Conservation (phyloP, 2,797 vertebrate species). For the Pantherophis vulpinus region DNA sequence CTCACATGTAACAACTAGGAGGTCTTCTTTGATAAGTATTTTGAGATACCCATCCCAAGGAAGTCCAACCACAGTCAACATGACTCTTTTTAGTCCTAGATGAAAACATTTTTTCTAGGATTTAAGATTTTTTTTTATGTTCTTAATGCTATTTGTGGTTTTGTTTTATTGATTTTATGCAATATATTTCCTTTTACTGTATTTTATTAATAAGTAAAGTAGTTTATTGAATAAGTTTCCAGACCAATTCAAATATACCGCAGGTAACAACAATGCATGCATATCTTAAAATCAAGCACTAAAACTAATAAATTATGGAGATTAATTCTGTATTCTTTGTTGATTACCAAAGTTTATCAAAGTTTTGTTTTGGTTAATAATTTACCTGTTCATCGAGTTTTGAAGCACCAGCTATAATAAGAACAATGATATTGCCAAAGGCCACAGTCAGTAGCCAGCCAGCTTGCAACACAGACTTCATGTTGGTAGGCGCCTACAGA, state of each 20-base stretch:
- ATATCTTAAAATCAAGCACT: neutral
- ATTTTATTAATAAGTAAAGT: neutral
- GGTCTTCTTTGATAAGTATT: neutral
- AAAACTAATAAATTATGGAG: neutral
- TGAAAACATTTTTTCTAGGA: neutral
- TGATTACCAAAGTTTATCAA: neutral
- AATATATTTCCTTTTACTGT: neutral
- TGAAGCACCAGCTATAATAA: slow-evolving; percentile 86
- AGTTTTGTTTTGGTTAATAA: neutral
- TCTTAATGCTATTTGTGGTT: neutral
- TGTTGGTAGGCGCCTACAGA: slow-evolving; percentile 89
- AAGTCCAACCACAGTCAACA: neutral
- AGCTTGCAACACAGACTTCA: slow-evolving; percentile 96
- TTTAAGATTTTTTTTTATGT: neutral
- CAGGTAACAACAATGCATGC: neutral
- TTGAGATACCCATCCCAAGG: neutral
- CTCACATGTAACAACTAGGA: neutral
- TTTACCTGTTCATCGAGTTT: slow-evolving; percentile 80
- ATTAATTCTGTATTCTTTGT: neutral
- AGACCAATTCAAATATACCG: neutral
- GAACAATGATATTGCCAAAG: slow-evolving; percentile 91
- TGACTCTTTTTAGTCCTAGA: neutral
- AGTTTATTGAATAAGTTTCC: neutral
- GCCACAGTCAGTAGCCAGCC: slow-evolving; percentile 92
- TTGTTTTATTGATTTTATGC: neutral